Percentiles rank a stretch among this genome's conserved stretches.
These are phyloP conservation scores for Labeo catla DNA, from an alignment of 2,113 vertebrate genomes.

Conservation along the genomic window DNA sequence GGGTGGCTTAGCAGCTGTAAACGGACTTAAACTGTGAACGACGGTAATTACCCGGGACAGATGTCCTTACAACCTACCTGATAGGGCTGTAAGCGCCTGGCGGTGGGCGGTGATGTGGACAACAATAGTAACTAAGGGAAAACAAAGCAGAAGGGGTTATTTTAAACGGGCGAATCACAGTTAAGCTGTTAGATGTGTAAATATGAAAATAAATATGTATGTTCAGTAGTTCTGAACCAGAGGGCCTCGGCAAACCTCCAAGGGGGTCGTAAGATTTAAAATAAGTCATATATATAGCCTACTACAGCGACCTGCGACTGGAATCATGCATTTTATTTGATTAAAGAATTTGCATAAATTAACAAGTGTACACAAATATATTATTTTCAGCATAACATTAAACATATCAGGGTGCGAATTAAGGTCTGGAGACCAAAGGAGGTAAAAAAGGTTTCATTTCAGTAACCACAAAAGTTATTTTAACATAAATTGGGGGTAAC, in stretches of 20 bases:
- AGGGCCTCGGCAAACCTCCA: not conserved
- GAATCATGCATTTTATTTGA: not conserved
- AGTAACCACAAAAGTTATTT: not conserved
- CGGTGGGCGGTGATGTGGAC: not conserved
- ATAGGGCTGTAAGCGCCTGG: not conserved
- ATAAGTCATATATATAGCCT: not conserved
- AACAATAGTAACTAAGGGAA: not conserved
- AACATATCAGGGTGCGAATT: not conserved
- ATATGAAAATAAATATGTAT: not conserved
- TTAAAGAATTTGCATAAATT: not conserved
- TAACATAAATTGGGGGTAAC: not conserved
- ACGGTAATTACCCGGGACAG: conserved; percentile 76
- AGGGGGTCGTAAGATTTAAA: not conserved
- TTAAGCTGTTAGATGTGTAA: conserved; percentile 9
- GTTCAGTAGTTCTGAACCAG: not conserved
- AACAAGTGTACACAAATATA: not conserved
- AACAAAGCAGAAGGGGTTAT: not conserved
- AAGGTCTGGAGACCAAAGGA: not conserved
- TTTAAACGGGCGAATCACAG: not conserved
- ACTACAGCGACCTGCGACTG: too few relatives aligned
- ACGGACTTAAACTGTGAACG: conserved; percentile 72
- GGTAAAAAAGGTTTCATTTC: not conserved
- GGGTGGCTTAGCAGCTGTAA: conserved; percentile 74
- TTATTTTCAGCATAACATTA: not conserved
- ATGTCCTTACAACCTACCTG: conserved; percentile 60